Percentiles rank a stretch among this genome's conserved stretches.
These are phyloP conservation scores for Phalloptychus januarius DNA, from an alignment of 2,797 vertebrate species.

Conservation along the genomic window DNA sequence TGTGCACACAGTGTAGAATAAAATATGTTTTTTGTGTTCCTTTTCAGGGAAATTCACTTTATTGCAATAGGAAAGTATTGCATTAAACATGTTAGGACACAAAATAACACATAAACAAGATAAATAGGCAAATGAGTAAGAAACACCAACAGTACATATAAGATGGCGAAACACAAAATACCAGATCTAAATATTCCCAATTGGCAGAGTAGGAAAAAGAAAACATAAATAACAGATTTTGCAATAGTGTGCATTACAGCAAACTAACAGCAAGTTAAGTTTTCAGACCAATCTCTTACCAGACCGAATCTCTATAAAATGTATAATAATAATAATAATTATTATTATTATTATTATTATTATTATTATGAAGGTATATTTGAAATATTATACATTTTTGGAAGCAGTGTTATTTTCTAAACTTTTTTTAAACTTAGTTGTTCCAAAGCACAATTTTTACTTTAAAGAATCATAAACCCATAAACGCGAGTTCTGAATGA, in stretches of 20 bases:
- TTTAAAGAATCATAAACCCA: neutral
- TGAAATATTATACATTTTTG: neutral
- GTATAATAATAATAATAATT: too few species aligned
- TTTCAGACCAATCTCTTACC: neutral
- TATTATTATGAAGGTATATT: neutral
- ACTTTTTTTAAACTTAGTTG: neutral
- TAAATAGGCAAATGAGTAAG: neutral
- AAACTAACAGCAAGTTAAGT: neutral
- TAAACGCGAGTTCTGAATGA: neutral
- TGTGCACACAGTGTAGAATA: neutral
- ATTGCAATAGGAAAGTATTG: neutral
- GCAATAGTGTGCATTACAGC: neutral
- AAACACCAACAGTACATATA: neutral
- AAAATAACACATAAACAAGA: neutral
- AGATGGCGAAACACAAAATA: neutral
- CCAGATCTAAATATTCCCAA: neutral
- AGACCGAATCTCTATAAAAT: neutral
- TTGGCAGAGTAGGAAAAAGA: neutral
- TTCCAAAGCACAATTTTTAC: neutral
- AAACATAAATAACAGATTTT: neutral
- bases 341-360: neutral
- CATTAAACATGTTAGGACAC: neutral
- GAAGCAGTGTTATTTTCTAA: neutral
- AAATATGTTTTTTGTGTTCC: neutral
- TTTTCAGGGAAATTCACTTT: neutral